phyloP scores from a whole-genome alignment of 2,797 vertebrate species.

The Eospalax fontanierii region DNA sequence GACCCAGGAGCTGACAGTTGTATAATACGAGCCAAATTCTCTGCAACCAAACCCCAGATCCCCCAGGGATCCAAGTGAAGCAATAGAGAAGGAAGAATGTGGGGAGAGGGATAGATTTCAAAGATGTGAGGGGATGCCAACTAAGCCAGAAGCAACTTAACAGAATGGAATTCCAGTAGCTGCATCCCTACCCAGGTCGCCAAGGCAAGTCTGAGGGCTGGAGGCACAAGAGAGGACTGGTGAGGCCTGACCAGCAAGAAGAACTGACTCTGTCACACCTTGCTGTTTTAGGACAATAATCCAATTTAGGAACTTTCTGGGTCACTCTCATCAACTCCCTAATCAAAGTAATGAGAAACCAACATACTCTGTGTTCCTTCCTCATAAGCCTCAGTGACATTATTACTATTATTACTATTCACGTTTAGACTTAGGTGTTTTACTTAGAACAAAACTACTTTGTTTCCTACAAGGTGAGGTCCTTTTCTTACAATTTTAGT shows the following conservation, averaged over 20 bases:
- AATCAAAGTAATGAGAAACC: constrained; percentile 54
- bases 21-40: constrained; percentile 75
- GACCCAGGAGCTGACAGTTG: constrained; percentile 85
- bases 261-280: background rate
- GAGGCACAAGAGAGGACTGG: background rate
- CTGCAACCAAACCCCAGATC: background rate
- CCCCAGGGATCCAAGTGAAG: constrained; percentile 8
- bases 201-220: background rate
- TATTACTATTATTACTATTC: background rate
- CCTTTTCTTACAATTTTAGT: constrained; percentile 20
- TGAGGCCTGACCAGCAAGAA: background rate
- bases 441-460: constrained; percentile 33
- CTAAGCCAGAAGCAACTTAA: constrained; percentile 40
- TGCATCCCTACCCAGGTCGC: background rate
- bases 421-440: constrained; percentile 52
- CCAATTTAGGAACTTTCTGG: constrained; percentile 22
- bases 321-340: constrained; percentile 36
- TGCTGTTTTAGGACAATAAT: constrained; percentile 12
- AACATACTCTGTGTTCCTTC: background rate
- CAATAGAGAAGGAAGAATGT: constrained; percentile 2
- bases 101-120: background rate
- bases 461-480: background rate
- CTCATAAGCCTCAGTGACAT: background rate
- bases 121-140: background rate
- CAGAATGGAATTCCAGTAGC: background rate